Base-by-base conservation (phyloP, 2,113 vertebrate genomes). In the Saccopteryx bilineata region DNA sequence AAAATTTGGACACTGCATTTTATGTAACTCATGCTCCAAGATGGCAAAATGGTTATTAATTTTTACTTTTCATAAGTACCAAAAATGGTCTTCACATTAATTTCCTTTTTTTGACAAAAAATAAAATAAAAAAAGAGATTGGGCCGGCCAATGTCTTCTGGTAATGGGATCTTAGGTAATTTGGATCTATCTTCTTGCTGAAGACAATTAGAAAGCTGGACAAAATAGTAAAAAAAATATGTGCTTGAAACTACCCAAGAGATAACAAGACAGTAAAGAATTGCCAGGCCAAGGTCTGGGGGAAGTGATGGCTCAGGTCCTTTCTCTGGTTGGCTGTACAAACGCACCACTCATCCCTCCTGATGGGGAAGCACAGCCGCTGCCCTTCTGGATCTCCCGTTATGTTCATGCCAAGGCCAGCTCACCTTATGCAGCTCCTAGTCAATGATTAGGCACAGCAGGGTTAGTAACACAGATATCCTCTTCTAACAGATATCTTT, bases 1-100 rank as follows among this genome's bases (percentile, higher is more conserved):
- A 88, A 94, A 96, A 93, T 87, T 58, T 91, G 81, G 74, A 96
- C 97, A 93, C 8, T 21, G 71, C 80, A 93, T 80, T 87, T 93
- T 87, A 66, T 85, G 21, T 86, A 89, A 74, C 26, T 84, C 48
- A 56, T 75, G 74, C 9, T 81, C 39, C 39, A 78, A 84, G 56
- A 92, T 60, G 33, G 23, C 92, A 87, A 92, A 82, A 75, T 18
- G 24, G 63, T 31, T 61, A 90, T 63, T 87, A 80, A 84, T 85
- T 91, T 92, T 86, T 74, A 76, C 33, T 75, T 97, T 95, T 79
- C 71, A 8, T 50, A 75, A 93, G 46, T 46, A 61, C 39, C 28
- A 52, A 46, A 94, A 82, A 61, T n/a, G 15, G 60, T 6, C 48
- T 91, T 76, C 18, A 76, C 13, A 46, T 78, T 85, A n/a, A 84